Evolutionary conservation across 2,888 invertebrate species (phyloP).

Genomic region (Drosophila prolongata): DNA sequence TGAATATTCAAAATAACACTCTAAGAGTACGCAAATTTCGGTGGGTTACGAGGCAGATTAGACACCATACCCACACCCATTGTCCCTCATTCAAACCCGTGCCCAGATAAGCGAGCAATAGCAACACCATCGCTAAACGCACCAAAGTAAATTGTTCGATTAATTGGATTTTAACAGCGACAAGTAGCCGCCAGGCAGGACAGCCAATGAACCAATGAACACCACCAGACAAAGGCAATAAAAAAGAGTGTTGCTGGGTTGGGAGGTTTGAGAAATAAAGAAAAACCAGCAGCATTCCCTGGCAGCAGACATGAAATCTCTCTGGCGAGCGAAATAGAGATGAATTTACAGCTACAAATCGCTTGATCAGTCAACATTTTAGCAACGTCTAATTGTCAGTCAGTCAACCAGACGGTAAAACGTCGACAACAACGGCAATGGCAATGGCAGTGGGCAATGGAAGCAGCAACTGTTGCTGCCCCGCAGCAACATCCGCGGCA

Average conservation of each 20-base stretch:
- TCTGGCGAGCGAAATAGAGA: constrained; percentile 67
- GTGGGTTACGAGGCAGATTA: neutral
- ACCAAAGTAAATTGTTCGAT: constrained; percentile 79
- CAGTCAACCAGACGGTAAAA: constrained; percentile 59
- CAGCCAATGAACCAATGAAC: constrained; percentile 21
- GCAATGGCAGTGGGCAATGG: constrained; percentile 9
- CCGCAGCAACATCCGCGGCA: constrained; percentile 15
- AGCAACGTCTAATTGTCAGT: constrained; percentile 80
- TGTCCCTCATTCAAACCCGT: constrained; percentile 24
- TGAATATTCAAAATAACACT: no score
- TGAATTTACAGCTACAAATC: constrained; percentile 83
- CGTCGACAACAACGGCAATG: constrained; percentile 22
- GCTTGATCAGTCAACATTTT: constrained; percentile 81
- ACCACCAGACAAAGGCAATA: constrained; percentile 31
- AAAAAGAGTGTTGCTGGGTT: constrained; percentile 20
- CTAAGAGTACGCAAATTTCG: neutral
- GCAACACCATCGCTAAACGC: constrained; percentile 77
- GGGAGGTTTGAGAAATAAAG: neutral
- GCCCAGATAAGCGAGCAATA: constrained; percentile 22
- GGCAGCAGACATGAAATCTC: constrained; percentile 64
- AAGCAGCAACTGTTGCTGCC: constrained; percentile 8
- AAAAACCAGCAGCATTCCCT: constrained; percentile 60
- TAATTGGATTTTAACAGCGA: constrained; percentile 80
- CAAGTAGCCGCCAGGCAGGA: constrained; percentile 70
- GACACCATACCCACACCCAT: constrained; percentile 45